These are phyloP conservation scores for Stegostoma tigrinum DNA, from an alignment of 2,113 vertebrate genomes.

Conservation along the genomic window DNA sequence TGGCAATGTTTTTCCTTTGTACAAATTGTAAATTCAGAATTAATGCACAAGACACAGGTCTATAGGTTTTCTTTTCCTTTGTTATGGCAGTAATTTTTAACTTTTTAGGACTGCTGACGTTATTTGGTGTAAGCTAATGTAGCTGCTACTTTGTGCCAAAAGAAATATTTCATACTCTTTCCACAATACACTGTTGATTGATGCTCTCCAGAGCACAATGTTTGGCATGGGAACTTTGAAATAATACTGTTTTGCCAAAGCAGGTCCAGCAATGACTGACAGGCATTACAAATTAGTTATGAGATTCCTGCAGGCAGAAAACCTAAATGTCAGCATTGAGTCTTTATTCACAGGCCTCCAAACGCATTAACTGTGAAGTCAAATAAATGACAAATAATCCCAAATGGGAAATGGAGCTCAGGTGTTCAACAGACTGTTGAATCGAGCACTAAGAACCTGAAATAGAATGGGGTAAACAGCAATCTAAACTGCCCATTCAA, in stretches of 20 bases:
- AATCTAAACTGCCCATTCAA: conserved; percentile 37
- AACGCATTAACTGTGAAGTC: conserved; percentile 8
- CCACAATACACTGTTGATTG: too few relatives aligned
- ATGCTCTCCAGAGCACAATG: background rate
- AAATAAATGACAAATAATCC: conserved; percentile 40
- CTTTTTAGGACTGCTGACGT: conserved; percentile 30
- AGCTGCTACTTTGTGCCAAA: background rate
- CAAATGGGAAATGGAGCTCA: conserved; percentile 33
- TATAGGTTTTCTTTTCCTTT: background rate
- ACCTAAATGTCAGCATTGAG: background rate
- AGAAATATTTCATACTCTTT: background rate
- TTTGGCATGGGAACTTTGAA: background rate
- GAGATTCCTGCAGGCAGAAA: conserved; percentile 35
- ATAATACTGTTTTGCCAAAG: background rate
- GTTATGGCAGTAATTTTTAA: conserved; percentile 35
- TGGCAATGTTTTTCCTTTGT: too few relatives aligned
- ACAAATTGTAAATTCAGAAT: background rate
- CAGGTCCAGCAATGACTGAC: background rate
- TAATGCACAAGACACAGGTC: background rate
- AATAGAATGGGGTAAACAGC: conserved; percentile 39
- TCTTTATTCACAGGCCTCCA: conserved; percentile 32
- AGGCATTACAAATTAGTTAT: conserved; percentile 34
- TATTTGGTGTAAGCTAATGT: background rate
- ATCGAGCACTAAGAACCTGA: conserved; percentile 37
- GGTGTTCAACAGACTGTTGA: conserved; percentile 34